Base-by-base conservation (phyloP, 2,113 vertebrate species). In the Siniperca knerii region DNA sequence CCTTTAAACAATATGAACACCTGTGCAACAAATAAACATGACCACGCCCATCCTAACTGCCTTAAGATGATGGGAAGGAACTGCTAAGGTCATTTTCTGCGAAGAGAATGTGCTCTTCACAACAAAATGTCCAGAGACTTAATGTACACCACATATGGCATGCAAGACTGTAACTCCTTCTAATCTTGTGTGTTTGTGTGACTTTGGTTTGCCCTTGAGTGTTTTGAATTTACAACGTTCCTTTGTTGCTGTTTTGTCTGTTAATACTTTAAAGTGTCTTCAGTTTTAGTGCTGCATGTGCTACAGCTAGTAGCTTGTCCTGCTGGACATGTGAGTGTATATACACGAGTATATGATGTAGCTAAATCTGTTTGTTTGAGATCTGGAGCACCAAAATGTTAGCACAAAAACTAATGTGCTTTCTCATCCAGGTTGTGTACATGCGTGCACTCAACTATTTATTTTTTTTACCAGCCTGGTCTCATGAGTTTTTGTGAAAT, bases 271-370 rank as follows among this genome's bases (percentile, higher is more conserved):
- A 0, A 77, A 83, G 58, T 84, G 85, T 87, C 68, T 68, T 82
- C 70, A 13, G 75, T 84, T 78, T 76, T 71, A 7, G 55, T 78
- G 73, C 86, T 90, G 90, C 90, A 91, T 91, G 92, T 81, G 79
- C 85, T 83, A 44, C 69, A 69, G 33, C 35, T 37, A 0, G 60
- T 50, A 61, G 69, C 77, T 33, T 18, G 64, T 90, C 50, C 54
- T 61, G 37, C 37, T 52, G 81, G 44, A 84, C 37, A 4, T 48
- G 61, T 67, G 62, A 4, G 52, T 76, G 74, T 71, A 81, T 58
- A 4, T 35, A 16, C 8, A 16, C 8, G 2, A 57, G 55, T 54
- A n/a, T 71, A 67, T 66, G 37, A 82, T 54, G 73, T 67, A 57
- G 58, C 13, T 11, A 23, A n/a, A 37, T 79, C 33, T 69, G 42